Evolutionary conservation across 2,113 vertebrate species (phyloP), one percentile per base, ranked within the genome.

Genomic region (Fukomys damarensis): DNA sequence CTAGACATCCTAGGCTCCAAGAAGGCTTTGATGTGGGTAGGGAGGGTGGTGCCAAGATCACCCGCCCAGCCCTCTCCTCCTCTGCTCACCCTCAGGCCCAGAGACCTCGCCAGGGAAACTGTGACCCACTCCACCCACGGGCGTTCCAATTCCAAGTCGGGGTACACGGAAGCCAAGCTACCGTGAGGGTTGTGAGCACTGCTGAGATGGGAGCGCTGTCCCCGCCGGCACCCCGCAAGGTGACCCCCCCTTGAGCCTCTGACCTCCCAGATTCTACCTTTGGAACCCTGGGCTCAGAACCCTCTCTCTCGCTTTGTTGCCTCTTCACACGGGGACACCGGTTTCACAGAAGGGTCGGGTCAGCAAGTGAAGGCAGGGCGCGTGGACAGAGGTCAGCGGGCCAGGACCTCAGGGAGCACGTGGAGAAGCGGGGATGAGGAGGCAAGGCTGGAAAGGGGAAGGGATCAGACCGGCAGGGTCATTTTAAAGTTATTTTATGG

Each of bases 11-110:
- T 16, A 83, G 65, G 22, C 26, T 46, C 49, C 10, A 13, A 19
- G 58, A 30, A 79, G 28, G 22, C 26, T 80, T 91, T 54, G 28
- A 5, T 32, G 10, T 68, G 43, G 32, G 26, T 2, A 24, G 12
- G 16, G 19, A 65, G 61, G n/a, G 43, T 8, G 16, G 41, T 0
- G 0, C 16, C 2, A 4, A 14, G 7, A 0, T 46, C 41, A 6
- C 43, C 13, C 7, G 41, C 43, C 16, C 0, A 0, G 17, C 38
- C 35, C 32, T 68, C 30, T 46, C 43, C 80, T 68, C n/a, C 63
- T 38, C 32, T 65, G 41, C 10, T 65, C 49, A 77, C 32, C 46
- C 46, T 38, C 32, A 30, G n/a, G 46, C 63, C 72, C 22, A 43
- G 65, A 2, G 9, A 70, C 32, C 26, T 43, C 70, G 38, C 52